A percentile compares a stretch with the other conserved stretches of the same genome.
These are phyloP conservation scores for Diabrotica undecimpunctata DNA, from an alignment of 1,140 invertebrate genomes.

Conservation along the genomic window DNA sequence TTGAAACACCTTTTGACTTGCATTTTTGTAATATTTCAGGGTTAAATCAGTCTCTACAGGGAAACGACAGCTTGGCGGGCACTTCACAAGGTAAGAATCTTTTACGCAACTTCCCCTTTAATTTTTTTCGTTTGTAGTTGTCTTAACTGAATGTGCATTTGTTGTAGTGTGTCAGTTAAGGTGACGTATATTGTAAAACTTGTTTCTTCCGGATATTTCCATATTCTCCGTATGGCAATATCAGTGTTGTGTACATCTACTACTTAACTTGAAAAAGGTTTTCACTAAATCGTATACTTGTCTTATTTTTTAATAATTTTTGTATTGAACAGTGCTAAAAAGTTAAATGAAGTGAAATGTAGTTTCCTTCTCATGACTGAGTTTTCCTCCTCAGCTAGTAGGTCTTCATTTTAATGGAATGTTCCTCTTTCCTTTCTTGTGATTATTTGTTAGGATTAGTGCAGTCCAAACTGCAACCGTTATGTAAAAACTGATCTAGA, in stretches of 20 bases:
- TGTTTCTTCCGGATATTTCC: not conserved
- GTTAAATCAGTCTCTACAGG: conserved; percentile 60
- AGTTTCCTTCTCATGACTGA: too few species aligned
- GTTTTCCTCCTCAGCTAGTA: too few species aligned
- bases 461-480: too few species aligned
- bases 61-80: conserved; percentile 67
- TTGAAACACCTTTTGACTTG: not conserved
- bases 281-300: too few species aligned
- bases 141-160: conserved; percentile 21
- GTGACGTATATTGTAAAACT: conserved; percentile 9
- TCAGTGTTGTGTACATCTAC: not conserved
- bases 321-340: too few species aligned
- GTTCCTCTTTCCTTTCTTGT: too few species aligned
- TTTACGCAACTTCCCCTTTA: not conserved
- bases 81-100: conserved; percentile 79
- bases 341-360: too few species aligned
- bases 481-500: too few species aligned
- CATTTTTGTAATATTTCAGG: conserved; percentile 52
- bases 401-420: too few species aligned
- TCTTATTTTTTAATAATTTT: too few species aligned
- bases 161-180: conserved; percentile 22
- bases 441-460: too few species aligned
- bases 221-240: not conserved
- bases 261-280: conserved; percentile 5
- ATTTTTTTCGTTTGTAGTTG: conserved; percentile 7